Evolutionary conservation across 1,140 invertebrate species (phyloP), one percentile per base, ranked within the genome.

Genomic region (Amyelois transitella): DNA sequence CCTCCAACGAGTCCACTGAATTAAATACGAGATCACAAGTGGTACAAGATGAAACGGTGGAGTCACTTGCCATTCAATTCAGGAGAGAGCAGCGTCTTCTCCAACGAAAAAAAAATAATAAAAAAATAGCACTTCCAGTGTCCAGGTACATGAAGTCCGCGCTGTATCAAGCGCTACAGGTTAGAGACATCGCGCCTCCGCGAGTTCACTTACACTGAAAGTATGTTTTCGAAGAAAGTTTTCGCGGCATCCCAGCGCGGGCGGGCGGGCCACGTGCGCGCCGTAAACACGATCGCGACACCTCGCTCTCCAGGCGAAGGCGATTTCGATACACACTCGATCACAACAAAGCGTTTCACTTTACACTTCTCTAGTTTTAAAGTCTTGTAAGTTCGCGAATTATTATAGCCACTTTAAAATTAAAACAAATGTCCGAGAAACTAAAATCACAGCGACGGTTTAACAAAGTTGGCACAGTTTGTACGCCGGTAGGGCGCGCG

Each of bases 1-100:
- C 94, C 64, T 94, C 92, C 47, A 95, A 88, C 43, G 93, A 94
- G 60, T 92, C 92, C 24, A 91, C 89, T 66, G 93, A 92, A 69
- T 95, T 93, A 69, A 95, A 92, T 64, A 90, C 91, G 25, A 95
- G 70, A 62, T 92, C 91, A 87, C 94, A 95, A 77, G 94, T 92
- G 73, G 93, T 92, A 84, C 94, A 95, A 64, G 88, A 80, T 71
- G 88, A 80, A 60, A 76, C 82, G 64, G 63, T 77, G 86, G 69
- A 89, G 83, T 76, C 91, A 90, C 88, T 89, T 79, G 86, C 88
- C 88, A 89, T 89, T 81, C 66, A 79, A 84, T 79, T 76, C 66
- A 77, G 66, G 43, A 81, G 81, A 77, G 77, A 77, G 54, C 78
- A 69, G 72, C 81, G 82, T 78, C 81, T 86, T 77, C 80, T 83